Evolutionary conservation across 1,140 invertebrate species (phyloP).

Genomic region (Acyrthosiphon pisum): DNA sequence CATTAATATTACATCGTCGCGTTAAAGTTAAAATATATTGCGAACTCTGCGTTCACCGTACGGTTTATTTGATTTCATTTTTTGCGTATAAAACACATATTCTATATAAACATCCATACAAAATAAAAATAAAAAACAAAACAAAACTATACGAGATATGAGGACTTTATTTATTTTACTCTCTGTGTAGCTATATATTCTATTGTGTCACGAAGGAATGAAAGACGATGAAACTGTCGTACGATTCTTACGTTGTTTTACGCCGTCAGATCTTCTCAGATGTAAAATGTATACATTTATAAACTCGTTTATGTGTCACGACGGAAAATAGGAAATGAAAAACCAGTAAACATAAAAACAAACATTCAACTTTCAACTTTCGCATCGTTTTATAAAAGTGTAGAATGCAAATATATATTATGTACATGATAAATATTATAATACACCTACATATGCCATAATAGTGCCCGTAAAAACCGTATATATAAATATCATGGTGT

Average conservation of each 20-base stretch:
- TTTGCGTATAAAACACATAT: background rate
- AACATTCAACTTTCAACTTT: background rate
- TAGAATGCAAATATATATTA: background rate
- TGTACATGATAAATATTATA: background rate
- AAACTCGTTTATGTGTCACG: background rate
- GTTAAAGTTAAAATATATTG: background rate
- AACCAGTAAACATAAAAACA: background rate
- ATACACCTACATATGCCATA: background rate
- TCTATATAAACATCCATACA: background rate
- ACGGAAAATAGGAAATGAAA: background rate
- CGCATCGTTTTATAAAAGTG: background rate
- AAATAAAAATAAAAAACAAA: background rate
- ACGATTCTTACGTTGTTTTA: slow-evolving; percentile 7
- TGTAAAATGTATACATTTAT: background rate
- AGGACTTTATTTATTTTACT: slow-evolving; percentile 1
- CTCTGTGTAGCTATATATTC: background rate
- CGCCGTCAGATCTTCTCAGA: background rate
- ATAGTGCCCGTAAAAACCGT: background rate
- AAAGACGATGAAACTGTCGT: background rate
- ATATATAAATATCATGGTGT: background rate
- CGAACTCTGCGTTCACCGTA: background rate
- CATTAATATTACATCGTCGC: background rate
- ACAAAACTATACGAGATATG: background rate
- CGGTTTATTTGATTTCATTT: background rate
- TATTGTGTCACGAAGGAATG: background rate